Percentiles rank a stretch among this genome's conserved stretches.
Evolutionary conservation across 2,888 invertebrate genomes (phyloP).

Genomic region (Brachypterus glaber): DNA sequence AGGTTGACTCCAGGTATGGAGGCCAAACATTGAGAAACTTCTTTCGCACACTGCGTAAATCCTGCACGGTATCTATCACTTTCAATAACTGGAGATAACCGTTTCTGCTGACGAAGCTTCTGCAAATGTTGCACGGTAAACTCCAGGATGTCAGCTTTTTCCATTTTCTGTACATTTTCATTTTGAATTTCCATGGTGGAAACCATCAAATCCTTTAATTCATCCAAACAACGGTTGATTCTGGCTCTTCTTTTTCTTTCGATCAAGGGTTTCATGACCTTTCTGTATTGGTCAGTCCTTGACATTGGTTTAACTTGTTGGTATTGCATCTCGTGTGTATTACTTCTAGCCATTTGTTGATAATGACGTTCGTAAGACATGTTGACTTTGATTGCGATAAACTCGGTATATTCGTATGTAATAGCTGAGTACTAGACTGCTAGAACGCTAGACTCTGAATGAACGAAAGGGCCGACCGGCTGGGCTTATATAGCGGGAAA

Average conservation of each 20-base stretch:
- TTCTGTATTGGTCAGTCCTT: constrained; percentile 86
- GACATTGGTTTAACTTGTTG: constrained; percentile 57
- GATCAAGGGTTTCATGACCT: constrained; percentile 89
- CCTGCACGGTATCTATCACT: constrained; percentile 79
- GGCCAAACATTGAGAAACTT: constrained; percentile 63
- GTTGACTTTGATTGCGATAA: too few relatives aligned
- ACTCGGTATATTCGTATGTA: too few relatives aligned
- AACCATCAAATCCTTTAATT: constrained; percentile 83
- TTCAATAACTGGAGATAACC: constrained; percentile 60
- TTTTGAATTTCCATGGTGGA: constrained; percentile 77
- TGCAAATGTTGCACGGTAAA: constrained; percentile 77
- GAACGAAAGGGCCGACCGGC: too few relatives aligned
- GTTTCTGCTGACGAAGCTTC: constrained; percentile 67
- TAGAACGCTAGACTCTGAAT: too few relatives aligned
- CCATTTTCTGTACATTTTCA: constrained; percentile 78
- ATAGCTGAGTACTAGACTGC: too few relatives aligned
- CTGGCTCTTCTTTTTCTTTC: constrained; percentile 80
- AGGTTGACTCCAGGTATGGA: not conserved
- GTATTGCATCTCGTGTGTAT: too few relatives aligned
- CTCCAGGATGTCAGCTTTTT: constrained; percentile 82
- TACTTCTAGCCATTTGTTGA: too few relatives aligned
- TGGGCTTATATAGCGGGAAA: too few relatives aligned
- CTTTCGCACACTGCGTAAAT: constrained; percentile 80
- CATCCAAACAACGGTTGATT: constrained; percentile 84
- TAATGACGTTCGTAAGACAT: too few relatives aligned